Conservation (phyloP, 2,797 vertebrate species). For the Mallotus villosus region DNA sequence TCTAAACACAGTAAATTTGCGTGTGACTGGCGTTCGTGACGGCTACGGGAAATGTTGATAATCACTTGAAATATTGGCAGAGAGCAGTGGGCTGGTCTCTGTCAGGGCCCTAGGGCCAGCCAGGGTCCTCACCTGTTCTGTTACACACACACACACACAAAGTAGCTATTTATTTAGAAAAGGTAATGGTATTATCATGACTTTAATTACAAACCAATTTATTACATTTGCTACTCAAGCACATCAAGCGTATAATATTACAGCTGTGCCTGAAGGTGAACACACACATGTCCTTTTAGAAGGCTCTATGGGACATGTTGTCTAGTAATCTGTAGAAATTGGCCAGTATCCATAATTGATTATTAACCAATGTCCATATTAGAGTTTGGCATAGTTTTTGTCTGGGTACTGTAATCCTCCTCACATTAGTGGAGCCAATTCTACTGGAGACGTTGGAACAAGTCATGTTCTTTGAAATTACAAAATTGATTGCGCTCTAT, state of each 20-base stretch:
- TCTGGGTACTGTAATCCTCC: background rate
- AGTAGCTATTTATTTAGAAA: too few relatives aligned
- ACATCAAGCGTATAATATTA: too few relatives aligned
- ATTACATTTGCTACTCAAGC: too few relatives aligned
- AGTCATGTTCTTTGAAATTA: background rate
- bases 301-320: too few relatives aligned
- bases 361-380: too few relatives aligned
- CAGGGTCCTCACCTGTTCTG: constrained; percentile 52
- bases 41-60: constrained; percentile 58
- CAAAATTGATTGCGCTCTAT: background rate
- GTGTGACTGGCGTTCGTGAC: constrained; percentile 52
- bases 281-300: too few relatives aligned
- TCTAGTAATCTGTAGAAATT: too few relatives aligned
- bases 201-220: too few relatives aligned
- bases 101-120: constrained; percentile 33
- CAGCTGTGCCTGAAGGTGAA: too few relatives aligned
- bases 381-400: background rate
- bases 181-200: too few relatives aligned
- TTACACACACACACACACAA: background rate
- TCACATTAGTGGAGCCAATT: background rate
- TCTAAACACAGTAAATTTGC: constrained; percentile 77
- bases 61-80: constrained; percentile 57
- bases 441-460: too few relatives aligned
- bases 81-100: constrained; percentile 53
- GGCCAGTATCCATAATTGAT: too few relatives aligned